Base-by-base conservation (phyloP, 1,140 invertebrate genomes). In the Oreohelix idahoensis region DNA sequence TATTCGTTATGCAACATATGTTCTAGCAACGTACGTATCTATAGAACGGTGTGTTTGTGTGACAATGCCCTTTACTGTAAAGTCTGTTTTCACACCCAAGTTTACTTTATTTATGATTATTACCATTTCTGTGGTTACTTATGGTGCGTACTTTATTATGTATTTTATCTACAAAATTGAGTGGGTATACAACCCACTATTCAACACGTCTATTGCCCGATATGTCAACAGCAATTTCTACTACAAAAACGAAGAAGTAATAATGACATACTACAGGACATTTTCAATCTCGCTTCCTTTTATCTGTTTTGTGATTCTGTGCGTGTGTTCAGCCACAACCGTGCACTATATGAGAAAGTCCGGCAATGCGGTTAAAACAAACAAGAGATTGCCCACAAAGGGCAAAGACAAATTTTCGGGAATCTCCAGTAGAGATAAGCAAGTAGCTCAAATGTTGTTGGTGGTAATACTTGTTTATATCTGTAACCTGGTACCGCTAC, bases 201-300 rank as follows among this genome's bases (percentile, higher is more conserved):
- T 45, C 39, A 49, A 49, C 26, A 20, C 38, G 10, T 32, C 73
- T 1, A 45, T 75, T 23, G 73, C 73, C 45, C 2, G 4, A 8
- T 75, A 75, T n/a, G n/a, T 29, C 11, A 32, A 75, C 73, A 75
- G 42, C 73, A 49, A 45, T 13, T 45, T 75, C 73, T 75, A 75
- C 73, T 23, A 42, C 26, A 5, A n/a, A 29, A 29, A 75, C 42
- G n/a, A 45, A 15, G 11, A 20, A 36, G 8, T 2, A 1, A 26
- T 75, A 5, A 75, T 75, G 73, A 8, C 23, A 1, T 75, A 75
- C n/a, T 75, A 75, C 39, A 75, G 42, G 23, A 13, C 35, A 20
- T 5, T 45, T 5, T 23, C 38, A 13, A 29, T 75, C 4, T 1
- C 15, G 17, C 15, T 45, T 26, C 73, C 73, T 17, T 45, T 45